Evolutionary conservation across 1,140 invertebrate genomes (phyloP), one percentile per base, ranked within the genome.

Genomic region (Lepeophtheirus salmonis): DNA sequence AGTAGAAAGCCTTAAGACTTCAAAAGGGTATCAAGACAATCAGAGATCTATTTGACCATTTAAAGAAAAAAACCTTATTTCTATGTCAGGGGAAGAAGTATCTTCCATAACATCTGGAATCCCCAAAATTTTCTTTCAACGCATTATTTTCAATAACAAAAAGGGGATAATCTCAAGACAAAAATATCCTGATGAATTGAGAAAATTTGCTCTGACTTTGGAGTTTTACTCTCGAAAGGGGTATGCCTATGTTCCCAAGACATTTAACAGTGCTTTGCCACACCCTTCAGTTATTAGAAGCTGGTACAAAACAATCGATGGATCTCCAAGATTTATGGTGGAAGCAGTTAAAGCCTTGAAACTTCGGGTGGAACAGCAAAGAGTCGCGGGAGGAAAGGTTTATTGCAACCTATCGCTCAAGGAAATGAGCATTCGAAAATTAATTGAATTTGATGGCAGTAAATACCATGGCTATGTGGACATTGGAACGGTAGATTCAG

Each of bases 361-460:
- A 54, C 17, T 2, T 21, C 20, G 23, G 21, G 52, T 54, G 10
- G 52, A 54, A 20, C 14, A 54, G 16, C 18, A 54, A 2, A 41
- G n/a, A 41, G 30, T 41, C 30, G 6, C 52, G 13, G 16, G 16
- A 54, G 23, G 52, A 54, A 24, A 20, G n/a, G 22, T 54, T 2
- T 21, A 21, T 54, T 67, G 61, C 58, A 20, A 65, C 67, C 63
- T 73, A 51, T 21, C 67, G 10, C 62, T 71, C 1, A 70, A 71
- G 64, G 70, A 71, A 67, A 71, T 72, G 69, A 59, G 67, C 18
- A 71, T 71, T 18, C 56, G 66, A 16, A 56, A 67, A 51, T 64
- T 68, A 56, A 55, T 71, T 2, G 67, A 71, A 58, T 71, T 54
- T 63, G 64, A 65, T 53, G 66, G 67, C 2, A 25, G 60, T 50